Conservation (phyloP, 53 echinoderm and acorn worm species). For the Paracentrotus lividus region DNA sequence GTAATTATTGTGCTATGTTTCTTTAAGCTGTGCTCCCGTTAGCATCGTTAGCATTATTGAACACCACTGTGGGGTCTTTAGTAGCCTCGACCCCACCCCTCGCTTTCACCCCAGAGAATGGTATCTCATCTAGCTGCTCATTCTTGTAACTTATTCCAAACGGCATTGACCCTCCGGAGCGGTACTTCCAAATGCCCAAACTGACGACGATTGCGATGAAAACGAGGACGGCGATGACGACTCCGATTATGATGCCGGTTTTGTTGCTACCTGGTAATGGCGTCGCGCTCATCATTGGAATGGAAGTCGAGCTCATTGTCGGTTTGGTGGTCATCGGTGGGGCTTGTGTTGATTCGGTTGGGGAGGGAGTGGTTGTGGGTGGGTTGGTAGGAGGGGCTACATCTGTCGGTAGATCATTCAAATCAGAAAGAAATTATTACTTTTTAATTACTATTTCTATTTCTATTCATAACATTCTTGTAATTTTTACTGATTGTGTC, state of each 20-base stretch:
- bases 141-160: slow-evolving; percentile 38
- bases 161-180: background rate
- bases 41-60: background rate
- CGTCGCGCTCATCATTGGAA: background rate
- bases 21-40: slow-evolving; percentile 5
- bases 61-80: background rate
- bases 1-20: background rate
- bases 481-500: too few species aligned
- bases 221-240: slow-evolving; percentile 8
- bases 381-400: slow-evolving; percentile 32
- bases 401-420: slow-evolving; percentile 10
- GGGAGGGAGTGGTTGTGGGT: background rate
- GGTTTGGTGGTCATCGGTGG: background rate
- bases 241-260: slow-evolving; percentile 14
- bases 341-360: background rate
- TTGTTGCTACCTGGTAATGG: background rate
- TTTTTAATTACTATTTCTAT: too few species aligned
- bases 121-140: slow-evolving; percentile 48
- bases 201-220: slow-evolving; percentile 14
- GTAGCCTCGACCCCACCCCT: too few species aligned
- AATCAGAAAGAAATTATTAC: background rate
- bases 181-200: background rate
- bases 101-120: slow-evolving; percentile 48
- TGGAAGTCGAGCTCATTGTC: background rate
- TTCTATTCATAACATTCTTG: too few species aligned